These are phyloP conservation scores for Clytia hemisphaerica DNA, from an alignment of 30 jellyfish, hydroid and myxozoan species.

Conservation along the genomic window DNA sequence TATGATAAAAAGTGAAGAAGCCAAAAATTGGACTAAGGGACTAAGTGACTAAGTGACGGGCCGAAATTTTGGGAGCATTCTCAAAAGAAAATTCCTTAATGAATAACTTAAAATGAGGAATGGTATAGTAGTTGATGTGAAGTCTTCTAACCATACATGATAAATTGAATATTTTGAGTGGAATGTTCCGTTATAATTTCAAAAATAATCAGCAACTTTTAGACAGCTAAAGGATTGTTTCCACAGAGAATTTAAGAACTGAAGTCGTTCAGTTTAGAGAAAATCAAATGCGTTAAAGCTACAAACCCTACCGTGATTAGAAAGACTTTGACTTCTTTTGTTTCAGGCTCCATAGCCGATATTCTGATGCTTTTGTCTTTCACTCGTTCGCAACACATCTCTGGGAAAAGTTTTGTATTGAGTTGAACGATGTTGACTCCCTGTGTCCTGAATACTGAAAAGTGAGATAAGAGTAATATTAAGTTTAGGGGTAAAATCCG, in stretches of 20 bases:
- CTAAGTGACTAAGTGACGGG: neutral
- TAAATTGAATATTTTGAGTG: too few species aligned
- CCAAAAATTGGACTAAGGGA: neutral
- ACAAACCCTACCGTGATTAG: conserved; percentile 63
- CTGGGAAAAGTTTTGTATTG: conserved; percentile 87
- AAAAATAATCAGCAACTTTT: too few species aligned
- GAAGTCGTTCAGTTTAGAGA: neutral
- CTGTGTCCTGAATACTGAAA: conserved; percentile 84
- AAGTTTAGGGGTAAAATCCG: too few species aligned
- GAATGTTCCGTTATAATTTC: too few species aligned
- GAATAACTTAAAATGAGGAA: too few species aligned
- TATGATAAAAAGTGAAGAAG: neutral
- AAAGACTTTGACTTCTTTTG: conserved; percentile 57
- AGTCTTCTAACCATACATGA: too few species aligned
- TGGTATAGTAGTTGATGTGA: too few species aligned
- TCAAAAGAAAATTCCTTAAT: too few species aligned
- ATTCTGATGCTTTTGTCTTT: conserved; percentile 56
- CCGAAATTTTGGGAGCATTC: too few species aligned
- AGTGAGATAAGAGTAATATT: neutral
- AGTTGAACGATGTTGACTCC: conserved; percentile 74
- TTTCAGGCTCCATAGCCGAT: conserved; percentile 76
- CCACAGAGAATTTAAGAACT: neutral
- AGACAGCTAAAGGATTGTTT: too few species aligned
- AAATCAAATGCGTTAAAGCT: neutral
- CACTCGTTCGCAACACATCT: conserved; percentile 85